Base-by-base conservation (phyloP, 92 coral and sea anemone species). In the Actinernus sp. region DNA sequence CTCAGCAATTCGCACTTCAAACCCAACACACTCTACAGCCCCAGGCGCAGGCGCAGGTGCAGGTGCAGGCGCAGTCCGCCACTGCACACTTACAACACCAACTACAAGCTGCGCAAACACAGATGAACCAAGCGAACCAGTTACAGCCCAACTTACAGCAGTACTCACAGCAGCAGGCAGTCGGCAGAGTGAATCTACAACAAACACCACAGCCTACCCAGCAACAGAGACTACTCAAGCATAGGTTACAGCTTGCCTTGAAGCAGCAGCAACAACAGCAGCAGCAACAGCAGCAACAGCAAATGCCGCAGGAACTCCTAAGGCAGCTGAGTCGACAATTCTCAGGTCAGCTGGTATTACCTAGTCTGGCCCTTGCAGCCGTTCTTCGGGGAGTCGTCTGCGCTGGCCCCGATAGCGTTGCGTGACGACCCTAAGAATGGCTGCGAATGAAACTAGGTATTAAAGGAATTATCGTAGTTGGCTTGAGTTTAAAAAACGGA, bases 11-110 rank as follows among this genome's bases (percentile, higher is more conserved):
- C 2, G 67, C 71, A 12, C 87, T 68, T 3, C 90, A 65, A 21
- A 63, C 48, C 50, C 90, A 68, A 61, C 90, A 81, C 51, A 61
- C 82, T 36, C 61, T 86, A 29, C 93, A 88, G 27, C 71, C 84
- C 16, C 97, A 92, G 69, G 68, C 91, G 27, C 91, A 77, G 37
- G 38, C 84, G 12, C 97, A 88, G 62, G 76, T 63, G 34, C 69
- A 75, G 25, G 89, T 56, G 16, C 72, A 60, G 78, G 65, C 64
- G 18, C 70, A 70, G 33, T 58, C 63, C 16, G 65, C 82, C 61
- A 48, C 85, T 21, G 62, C 45, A 6, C 81, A 76, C 31, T 55
- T 55, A 34, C 74, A 74, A 36, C 55, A 58, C 58, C 52, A 63
- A 59, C 62, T 56, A 26, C 52, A 45, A 45, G 22, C 17, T 45